phyloP scores from a whole-genome alignment of 2,797 vertebrate species.

The Poeciliopsis presidionis region DNA sequence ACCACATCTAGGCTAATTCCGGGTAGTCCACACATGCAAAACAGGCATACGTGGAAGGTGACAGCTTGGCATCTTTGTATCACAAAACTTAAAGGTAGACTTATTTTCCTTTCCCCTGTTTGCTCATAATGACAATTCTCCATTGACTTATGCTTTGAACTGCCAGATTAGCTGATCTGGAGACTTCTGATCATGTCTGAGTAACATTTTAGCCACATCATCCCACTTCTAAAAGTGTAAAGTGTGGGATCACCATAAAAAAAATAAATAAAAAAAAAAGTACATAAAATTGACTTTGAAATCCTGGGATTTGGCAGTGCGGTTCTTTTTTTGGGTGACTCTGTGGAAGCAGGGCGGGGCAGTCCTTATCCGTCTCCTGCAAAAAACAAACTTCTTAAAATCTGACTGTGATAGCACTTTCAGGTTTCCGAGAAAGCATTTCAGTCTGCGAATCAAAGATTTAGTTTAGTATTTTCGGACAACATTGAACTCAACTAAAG shows the following conservation, averaged over 20 bases:
- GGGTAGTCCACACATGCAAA: slow-evolving; percentile 43
- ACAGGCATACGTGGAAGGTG: slow-evolving; percentile 45
- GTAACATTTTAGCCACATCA: slow-evolving; percentile 21
- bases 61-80: slow-evolving; percentile 58
- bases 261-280: slow-evolving; percentile 42
- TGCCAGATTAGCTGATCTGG: slow-evolving; percentile 28
- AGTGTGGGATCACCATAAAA: slow-evolving; percentile 38
- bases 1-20: slow-evolving; percentile 54
- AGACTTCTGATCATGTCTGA: slow-evolving; percentile 28
- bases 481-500: background rate
- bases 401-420: background rate
- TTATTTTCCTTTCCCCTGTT: slow-evolving; percentile 36
- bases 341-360: slow-evolving; percentile 24
- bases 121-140: slow-evolving; percentile 44
- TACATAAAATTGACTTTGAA: slow-evolving; percentile 41
- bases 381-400: background rate
- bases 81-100: slow-evolving; percentile 27
- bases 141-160: slow-evolving; percentile 37
- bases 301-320: slow-evolving; percentile 36
- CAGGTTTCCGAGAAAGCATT: background rate
- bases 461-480: background rate
- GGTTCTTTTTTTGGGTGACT: slow-evolving; percentile 27
- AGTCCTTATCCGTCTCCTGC: background rate
- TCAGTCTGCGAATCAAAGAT: background rate
- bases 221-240: slow-evolving; percentile 25